phyloP scores from a whole-genome alignment of 2,113 vertebrate species.

The Caranx ignobilis region DNA sequence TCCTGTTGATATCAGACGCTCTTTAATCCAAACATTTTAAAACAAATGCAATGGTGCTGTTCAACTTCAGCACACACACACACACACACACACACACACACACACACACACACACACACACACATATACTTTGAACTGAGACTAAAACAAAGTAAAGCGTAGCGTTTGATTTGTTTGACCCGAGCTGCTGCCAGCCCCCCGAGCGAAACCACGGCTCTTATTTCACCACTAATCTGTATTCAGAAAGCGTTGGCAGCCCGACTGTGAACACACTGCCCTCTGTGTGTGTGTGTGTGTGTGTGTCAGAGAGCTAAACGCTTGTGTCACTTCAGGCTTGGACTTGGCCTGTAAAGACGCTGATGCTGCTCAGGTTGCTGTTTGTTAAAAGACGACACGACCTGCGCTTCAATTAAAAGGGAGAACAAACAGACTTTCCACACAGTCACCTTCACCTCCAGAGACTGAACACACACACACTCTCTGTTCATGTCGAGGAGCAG shows the following conservation, averaged over 20 bases:
- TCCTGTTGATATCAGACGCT: slow-evolving; percentile 30
- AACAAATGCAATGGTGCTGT: not conserved
- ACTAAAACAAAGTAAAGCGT: slow-evolving; percentile 48
- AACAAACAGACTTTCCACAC: too few species aligned
- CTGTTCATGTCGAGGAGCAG: too few species aligned
- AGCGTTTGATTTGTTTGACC: slow-evolving; percentile 64
- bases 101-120: slow-evolving; percentile 14
- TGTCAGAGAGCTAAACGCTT: slow-evolving; percentile 8
- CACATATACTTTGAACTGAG: slow-evolving; percentile 37
- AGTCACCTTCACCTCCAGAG: too few species aligned
- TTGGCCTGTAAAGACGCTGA: not conserved
- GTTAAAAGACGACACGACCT: not conserved
- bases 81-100: slow-evolving; percentile 12
- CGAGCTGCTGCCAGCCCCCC: slow-evolving; percentile 26
- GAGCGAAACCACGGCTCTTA: slow-evolving; percentile 50
- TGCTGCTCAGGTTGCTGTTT: not conserved
- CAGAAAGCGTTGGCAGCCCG: slow-evolving; percentile 36
- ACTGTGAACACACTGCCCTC: slow-evolving; percentile 25
- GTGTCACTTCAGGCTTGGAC: slow-evolving; percentile 18
- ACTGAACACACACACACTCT: too few species aligned
- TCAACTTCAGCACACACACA: slow-evolving; percentile 11
- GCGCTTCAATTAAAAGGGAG: not conserved
- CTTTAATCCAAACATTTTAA: slow-evolving; percentile 32
- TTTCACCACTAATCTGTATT: slow-evolving; percentile 60
- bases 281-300: not conserved